Percentiles rank a stretch among this genome's conserved stretches.
Evolutionary conservation across 1,140 invertebrate genomes (phyloP).

Genomic region (Megalonaias nervosa): DNA sequence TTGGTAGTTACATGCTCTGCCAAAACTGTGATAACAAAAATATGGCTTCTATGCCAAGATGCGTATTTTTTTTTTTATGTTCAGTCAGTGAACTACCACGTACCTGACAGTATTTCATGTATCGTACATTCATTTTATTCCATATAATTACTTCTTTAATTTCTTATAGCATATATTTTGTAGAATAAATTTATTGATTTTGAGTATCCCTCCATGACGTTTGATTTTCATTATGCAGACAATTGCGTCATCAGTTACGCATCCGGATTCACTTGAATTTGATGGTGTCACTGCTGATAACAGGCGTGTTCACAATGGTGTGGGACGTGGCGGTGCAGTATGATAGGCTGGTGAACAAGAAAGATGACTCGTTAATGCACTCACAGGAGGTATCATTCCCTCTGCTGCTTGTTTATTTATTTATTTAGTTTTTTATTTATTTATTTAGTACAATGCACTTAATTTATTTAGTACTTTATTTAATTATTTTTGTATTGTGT

Average conservation of each 20-base stretch:
- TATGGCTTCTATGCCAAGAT: no score
- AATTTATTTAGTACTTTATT: no score
- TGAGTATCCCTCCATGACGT: neutral
- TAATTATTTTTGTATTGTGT: neutral
- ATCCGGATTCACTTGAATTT: conserved; percentile 30
- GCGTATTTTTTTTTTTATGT: no score
- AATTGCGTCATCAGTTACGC: conserved; percentile 14
- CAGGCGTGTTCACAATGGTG: conserved; percentile 10
- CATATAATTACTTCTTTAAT: no score
- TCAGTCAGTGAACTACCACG: no score
- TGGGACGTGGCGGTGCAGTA: conserved; percentile 34
- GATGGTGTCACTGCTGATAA: conserved; percentile 22
- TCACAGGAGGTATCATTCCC: conserved; percentile 22
- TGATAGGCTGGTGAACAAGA: conserved; percentile 3
- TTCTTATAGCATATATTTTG: no score
- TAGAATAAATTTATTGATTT: no score
- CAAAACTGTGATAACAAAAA: no score
- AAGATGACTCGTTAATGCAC: conserved; percentile 1
- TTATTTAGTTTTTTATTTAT: neutral
- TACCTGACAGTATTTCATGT: no score
- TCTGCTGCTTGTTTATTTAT: neutral
- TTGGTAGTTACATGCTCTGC: no score
- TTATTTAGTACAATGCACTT: no score
- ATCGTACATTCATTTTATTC: no score
- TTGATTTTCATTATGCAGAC: conserved; percentile 18